A percentile compares a stretch with the other conserved stretches of the same genome.
Conservation (phyloP, 2,113 vertebrate species). For the Nannospalax galili region DNA sequence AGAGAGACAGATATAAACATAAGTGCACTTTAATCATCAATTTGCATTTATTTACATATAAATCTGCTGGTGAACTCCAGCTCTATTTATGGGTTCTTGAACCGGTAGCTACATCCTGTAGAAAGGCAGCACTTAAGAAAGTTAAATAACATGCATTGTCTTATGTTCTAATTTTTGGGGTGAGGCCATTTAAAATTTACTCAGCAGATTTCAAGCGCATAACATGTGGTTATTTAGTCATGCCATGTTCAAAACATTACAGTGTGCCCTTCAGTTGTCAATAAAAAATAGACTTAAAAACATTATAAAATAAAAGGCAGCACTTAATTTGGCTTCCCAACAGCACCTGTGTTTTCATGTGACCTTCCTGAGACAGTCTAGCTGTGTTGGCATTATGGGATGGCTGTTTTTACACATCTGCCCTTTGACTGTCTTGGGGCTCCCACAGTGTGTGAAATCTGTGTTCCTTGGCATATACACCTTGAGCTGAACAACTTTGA, state of each 20-base stretch:
- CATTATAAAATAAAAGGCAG: neutral
- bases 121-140: neutral
- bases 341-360: accelerated
- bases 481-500: accelerated
- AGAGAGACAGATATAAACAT: no score
- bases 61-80: accelerated
- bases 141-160: no score
- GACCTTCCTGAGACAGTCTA: neutral
- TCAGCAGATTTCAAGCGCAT: no score
- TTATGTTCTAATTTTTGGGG: no score
- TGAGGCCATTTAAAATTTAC: no score
- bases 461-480: neutral
- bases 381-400: no score
- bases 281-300: no score
- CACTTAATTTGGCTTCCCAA: no score
- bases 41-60: neutral
- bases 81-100: neutral
- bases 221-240: no score
- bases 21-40: neutral
- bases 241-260: no score
- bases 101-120: neutral
- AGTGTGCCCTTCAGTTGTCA: no score
- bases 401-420: neutral
- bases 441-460: neutral
- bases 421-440: neutral